Conservation (phyloP, 2,888 invertebrate species). For the Laothoe populi region DNA sequence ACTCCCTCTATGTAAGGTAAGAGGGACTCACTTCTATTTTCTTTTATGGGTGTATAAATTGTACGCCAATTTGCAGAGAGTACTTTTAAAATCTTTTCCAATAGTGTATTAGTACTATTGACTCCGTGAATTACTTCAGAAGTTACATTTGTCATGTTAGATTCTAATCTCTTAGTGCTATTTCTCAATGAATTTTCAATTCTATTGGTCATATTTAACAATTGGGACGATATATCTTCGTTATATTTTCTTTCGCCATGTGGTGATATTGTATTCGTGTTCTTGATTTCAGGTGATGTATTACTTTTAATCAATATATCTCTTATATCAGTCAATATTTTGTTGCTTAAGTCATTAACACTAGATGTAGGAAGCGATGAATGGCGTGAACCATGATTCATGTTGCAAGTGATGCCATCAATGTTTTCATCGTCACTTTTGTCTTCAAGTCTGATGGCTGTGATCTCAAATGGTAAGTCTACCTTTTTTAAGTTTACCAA, state of each 20-base stretch:
- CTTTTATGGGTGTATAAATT: constrained; percentile 33
- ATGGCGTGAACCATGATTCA: constrained; percentile 23
- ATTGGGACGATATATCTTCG: constrained; percentile 20
- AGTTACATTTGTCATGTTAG: constrained; percentile 11
- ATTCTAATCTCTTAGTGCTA: constrained; percentile 1
- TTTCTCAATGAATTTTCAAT: constrained; percentile 29
- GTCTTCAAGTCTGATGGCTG: constrained; percentile 49
- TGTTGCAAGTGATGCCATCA: constrained; percentile 50
- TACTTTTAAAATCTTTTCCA: constrained; percentile 41
- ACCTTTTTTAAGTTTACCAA: constrained; percentile 51
- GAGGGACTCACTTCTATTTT: constrained; percentile 33
- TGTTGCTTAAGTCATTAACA: constrained; percentile 29
- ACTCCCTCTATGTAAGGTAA: constrained; percentile 41
- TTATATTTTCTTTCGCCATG: constrained; percentile 11
- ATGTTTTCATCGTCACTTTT: constrained; percentile 46
- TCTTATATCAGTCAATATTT: constrained; percentile 42
- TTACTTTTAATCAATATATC: constrained; percentile 41
- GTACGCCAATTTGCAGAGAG: constrained; percentile 26
- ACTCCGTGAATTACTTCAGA: constrained; percentile 26
- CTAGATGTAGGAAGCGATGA: not conserved
- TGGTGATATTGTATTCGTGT: not conserved
- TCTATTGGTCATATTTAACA: constrained; percentile 30
- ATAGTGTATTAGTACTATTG: constrained; percentile 38
- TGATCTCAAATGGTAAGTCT: constrained; percentile 44
- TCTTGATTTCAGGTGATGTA: constrained; percentile 23